These are phyloP conservation scores for Apogon talboti DNA, from an alignment of 2,797 vertebrate genomes.

Conservation along the genomic window DNA sequence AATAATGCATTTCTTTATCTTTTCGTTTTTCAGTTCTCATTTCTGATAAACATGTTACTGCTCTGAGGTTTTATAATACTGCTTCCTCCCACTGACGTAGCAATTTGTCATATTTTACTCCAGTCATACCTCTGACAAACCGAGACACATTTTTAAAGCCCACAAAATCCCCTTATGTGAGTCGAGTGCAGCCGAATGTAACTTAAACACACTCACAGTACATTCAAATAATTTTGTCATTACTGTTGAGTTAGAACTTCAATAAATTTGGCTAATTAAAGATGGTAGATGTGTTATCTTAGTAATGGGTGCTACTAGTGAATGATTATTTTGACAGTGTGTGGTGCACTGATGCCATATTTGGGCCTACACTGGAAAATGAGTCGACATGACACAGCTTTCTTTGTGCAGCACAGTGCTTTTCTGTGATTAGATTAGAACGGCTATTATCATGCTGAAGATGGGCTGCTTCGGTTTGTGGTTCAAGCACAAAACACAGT, in stretches of 20 bases:
- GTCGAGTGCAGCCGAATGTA: not conserved
- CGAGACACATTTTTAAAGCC: not conserved
- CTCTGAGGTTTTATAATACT: not conserved
- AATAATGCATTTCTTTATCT: too few species aligned
- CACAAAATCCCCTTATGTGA: not conserved
- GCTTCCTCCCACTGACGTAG: not conserved
- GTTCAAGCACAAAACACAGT: not conserved
- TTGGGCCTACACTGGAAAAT: constrained; percentile 10
- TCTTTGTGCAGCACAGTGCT: not conserved
- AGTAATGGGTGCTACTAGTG: not conserved
- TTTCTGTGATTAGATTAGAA: constrained; percentile 7
- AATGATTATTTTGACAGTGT: not conserved
- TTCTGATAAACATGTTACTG: too few species aligned
- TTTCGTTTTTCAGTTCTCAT: too few species aligned
- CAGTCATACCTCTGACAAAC: constrained; percentile 2
- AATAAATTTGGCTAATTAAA: not conserved
- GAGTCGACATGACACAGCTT: constrained; percentile 29
- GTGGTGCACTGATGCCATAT: constrained; percentile 4
- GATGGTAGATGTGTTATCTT: not conserved
- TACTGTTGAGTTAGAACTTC: not conserved
- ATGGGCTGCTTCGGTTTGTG: not conserved
- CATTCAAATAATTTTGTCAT: not conserved
- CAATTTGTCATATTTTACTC: not conserved
- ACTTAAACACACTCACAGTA: not conserved
- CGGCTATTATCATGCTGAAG: constrained; percentile 5